A percentile compares a stretch with the other conserved stretches of the same genome.
Conservation (phyloP, 37 sponge, comb jelly and placozoan genomes). For the Bolinopsis microptera region DNA sequence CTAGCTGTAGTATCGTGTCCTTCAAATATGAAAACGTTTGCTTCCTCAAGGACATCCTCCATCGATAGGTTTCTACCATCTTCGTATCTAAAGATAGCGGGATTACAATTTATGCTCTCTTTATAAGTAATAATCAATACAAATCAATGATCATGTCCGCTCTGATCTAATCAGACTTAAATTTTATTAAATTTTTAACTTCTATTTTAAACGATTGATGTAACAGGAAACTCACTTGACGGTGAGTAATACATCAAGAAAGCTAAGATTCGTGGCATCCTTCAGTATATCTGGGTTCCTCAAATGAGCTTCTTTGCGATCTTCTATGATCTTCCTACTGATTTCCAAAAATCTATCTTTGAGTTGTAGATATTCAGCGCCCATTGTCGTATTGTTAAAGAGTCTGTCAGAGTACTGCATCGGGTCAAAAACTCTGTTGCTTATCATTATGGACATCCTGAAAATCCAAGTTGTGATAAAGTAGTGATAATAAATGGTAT, state of each 20-base stretch:
- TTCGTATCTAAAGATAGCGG: not conserved
- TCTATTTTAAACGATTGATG: not conserved
- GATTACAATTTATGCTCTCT: no score
- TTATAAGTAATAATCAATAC: no score
- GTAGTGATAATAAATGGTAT: no score
- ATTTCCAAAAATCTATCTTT: not conserved
- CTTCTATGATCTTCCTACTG: not conserved
- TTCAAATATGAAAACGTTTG: constrained; percentile 9
- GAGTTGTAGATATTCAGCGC: not conserved
- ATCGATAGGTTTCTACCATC: not conserved
- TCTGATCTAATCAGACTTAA: no score
- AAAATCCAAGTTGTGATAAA: no score
- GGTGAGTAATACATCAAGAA: not conserved
- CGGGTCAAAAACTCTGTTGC: not conserved
- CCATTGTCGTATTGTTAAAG: not conserved
- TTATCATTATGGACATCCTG: not conserved
- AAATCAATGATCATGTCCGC: no score
- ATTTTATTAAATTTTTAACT: no score
- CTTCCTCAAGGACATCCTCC: constrained; percentile 16
- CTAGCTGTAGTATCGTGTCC: not conserved
- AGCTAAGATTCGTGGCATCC: not conserved
- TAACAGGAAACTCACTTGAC: not conserved
- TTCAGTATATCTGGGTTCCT: not conserved
- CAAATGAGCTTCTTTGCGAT: not conserved
- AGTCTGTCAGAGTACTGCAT: not conserved